phyloP scores from a whole-genome alignment of 1,140 invertebrate species.

The Pseudomyrmex pallidus region DNA sequence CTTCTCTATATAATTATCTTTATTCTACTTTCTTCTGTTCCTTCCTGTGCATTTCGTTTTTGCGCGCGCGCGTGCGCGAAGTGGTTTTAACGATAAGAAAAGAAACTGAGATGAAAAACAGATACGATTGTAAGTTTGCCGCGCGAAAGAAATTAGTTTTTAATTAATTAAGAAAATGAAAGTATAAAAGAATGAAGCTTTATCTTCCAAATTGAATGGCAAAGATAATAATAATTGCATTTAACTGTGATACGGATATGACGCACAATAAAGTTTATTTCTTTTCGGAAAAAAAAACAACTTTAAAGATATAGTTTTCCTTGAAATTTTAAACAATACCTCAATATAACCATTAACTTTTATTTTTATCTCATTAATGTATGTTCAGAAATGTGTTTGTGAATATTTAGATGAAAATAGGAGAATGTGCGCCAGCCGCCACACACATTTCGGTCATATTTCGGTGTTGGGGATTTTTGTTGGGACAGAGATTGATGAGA shows the following conservation, averaged over 20 bases:
- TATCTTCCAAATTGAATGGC: neutral
- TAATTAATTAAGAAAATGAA: neutral
- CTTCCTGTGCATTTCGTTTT: slow-evolving; percentile 19
- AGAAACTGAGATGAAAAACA: slow-evolving; percentile 24
- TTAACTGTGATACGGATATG: no score
- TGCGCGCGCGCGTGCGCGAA: neutral
- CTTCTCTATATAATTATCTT: slow-evolving; percentile 35
- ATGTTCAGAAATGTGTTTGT: slow-evolving; percentile 6
- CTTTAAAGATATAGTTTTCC: neutral
- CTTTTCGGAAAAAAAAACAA: no score
- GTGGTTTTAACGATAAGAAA: slow-evolving; percentile 30
- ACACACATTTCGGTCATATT: slow-evolving; percentile 26
- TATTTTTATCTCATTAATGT: neutral
- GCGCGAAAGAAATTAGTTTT: slow-evolving; percentile 11
- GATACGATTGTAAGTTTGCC: slow-evolving; percentile 1
- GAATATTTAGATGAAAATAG: slow-evolving; percentile 33
- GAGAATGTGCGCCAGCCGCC: neutral
- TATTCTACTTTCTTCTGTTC: slow-evolving; percentile 45
- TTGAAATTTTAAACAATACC: neutral
- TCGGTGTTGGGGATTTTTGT: slow-evolving; percentile 24
- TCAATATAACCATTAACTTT: slow-evolving; percentile 15
- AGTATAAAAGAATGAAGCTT: no score
- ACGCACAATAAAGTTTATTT: no score
- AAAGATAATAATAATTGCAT: neutral
- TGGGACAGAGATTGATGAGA: slow-evolving; percentile 50